A percentile compares a stretch with the other conserved stretches of the same genome.
phyloP scores from a whole-genome alignment of 1,140 invertebrate genomes.

The Theocolax elegans region DNA sequence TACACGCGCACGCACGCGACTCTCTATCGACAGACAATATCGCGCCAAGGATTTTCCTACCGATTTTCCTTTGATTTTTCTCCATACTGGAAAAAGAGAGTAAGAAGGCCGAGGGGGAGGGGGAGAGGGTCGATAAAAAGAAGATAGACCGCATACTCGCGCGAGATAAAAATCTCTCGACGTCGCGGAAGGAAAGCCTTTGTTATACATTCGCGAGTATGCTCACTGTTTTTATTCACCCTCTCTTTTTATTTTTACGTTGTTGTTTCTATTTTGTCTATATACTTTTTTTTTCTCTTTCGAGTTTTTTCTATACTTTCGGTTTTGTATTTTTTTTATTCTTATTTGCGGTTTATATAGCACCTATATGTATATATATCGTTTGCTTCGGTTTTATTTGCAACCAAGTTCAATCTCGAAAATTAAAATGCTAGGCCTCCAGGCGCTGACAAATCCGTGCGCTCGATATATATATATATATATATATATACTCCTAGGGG shows the following conservation, averaged over 20 bases:
- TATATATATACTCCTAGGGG: background rate
- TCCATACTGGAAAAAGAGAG: too few species aligned
- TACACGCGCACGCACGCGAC: background rate
- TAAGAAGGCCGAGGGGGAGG: too few species aligned
- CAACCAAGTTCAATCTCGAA: conserved; percentile 10
- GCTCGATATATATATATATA: too few species aligned
- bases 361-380: too few species aligned
- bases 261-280: conserved; percentile 1
- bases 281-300: background rate
- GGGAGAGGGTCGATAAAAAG: conserved; percentile 13
- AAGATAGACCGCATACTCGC: background rate
- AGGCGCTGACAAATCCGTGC: background rate
- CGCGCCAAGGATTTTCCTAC: conserved; percentile 8
- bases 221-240: conserved; percentile 5
- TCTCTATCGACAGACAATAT: conserved; percentile 10
- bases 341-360: too few species aligned
- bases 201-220: background rate
- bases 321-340: background rate
- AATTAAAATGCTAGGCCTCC: conserved; percentile 22
- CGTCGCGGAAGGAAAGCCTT: background rate
- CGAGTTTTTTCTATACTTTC: background rate
- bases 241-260: background rate
- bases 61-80: conserved; percentile 13
- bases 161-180: background rate
- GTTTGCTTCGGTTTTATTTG: too few species aligned